These are phyloP conservation scores for Ramphastos sulfuratus DNA, from an alignment of 2,113 vertebrate species.

Conservation along the genomic window DNA sequence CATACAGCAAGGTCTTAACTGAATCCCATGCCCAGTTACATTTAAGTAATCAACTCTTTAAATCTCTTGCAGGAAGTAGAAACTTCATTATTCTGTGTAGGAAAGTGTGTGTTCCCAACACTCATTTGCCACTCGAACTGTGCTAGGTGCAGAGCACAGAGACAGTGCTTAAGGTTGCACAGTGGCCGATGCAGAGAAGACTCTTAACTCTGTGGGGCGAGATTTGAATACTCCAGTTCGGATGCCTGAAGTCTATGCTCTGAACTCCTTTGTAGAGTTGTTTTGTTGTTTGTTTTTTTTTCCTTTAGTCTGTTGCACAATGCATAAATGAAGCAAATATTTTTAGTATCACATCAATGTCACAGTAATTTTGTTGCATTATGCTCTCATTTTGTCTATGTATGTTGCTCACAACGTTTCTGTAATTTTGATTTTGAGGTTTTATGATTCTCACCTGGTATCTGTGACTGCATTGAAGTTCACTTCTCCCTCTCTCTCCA, in stretches of 20 bases:
- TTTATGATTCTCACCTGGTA: neutral
- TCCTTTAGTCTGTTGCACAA: neutral
- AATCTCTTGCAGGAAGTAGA: neutral
- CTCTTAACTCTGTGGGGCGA: neutral
- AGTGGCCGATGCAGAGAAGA: neutral
- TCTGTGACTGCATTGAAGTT: neutral
- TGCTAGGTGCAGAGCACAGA: neutral
- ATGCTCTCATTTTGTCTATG: neutral
- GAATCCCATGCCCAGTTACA: rapidly evolving
- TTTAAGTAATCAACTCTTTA: neutral
- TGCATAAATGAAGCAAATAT: neutral
- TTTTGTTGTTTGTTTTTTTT: neutral
- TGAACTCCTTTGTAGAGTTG: neutral
- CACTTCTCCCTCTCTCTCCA: neutral
- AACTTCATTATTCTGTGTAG: neutral
- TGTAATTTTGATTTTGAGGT: neutral
- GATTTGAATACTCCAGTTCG: neutral
- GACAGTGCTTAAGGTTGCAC: neutral
- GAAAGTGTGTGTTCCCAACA: neutral
- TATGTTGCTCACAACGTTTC: neutral
- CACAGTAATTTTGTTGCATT: neutral
- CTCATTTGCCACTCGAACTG: neutral
- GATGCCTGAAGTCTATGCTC: neutral
- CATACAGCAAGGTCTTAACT: neutral
- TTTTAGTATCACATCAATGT: neutral